Evolutionary conservation across 1,140 invertebrate species (phyloP).

Genomic region (Zaprionus davidi): DNA sequence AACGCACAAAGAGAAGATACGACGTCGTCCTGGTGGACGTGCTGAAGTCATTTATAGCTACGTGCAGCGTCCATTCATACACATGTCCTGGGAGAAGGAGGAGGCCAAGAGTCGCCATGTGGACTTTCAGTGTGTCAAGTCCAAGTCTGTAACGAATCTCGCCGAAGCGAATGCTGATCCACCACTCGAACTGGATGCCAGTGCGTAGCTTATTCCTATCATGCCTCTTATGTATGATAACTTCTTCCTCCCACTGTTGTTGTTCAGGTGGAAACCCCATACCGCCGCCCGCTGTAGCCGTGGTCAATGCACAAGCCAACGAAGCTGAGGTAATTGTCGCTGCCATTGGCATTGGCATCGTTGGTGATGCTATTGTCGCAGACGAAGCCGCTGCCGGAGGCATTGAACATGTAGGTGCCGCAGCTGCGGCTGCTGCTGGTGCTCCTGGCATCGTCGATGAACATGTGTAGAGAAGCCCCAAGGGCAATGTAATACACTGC

Average conservation of each 20-base stretch:
- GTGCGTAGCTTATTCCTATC: constrained; percentile 45
- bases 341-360: constrained; percentile 26
- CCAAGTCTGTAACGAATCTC: constrained; percentile 96
- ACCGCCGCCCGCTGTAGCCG: constrained; percentile 63
- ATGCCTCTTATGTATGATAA: background rate
- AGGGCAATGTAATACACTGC: constrained; percentile 54
- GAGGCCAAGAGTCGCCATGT: constrained; percentile 99
- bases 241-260: background rate
- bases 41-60: constrained; percentile 99
- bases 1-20: constrained; percentile 99
- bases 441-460: constrained; percentile 55
- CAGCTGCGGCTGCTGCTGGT: constrained; percentile 43
- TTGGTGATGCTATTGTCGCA: constrained; percentile 60
- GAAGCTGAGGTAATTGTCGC: constrained; percentile 49
- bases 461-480: constrained; percentile 44
- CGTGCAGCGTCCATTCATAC: constrained; percentile 99
- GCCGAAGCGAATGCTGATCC: constrained; percentile 96
- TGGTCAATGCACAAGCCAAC: constrained; percentile 64
- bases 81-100: constrained; percentile 99
- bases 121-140: constrained; percentile 98
- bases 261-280: constrained; percentile 86
- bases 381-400: constrained; percentile 77
- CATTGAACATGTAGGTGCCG: constrained; percentile 64
- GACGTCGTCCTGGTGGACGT: constrained; percentile 94
- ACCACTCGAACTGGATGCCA: constrained; percentile 87